Base-by-base conservation (phyloP, 2,797 vertebrate genomes). In the Anguilla marmorata region DNA sequence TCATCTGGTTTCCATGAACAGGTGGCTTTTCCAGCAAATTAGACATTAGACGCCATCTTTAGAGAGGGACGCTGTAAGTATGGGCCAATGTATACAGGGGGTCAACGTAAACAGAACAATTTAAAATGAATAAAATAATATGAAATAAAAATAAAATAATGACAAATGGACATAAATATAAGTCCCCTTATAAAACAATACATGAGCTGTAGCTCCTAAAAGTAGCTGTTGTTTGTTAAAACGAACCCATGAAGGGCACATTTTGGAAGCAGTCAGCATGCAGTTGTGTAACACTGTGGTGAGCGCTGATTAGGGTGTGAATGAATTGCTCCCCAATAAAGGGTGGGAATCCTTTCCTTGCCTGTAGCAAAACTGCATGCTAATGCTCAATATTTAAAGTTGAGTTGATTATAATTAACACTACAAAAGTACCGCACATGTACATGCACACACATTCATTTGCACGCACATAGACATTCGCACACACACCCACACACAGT, bases 141-240 rank as follows among this genome's bases (percentile, higher is more conserved):
- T 45, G 41, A 45, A 45, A 45, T 45, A 45, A 45, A 45, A 45
- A 45, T 45, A 45, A 52, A 52, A 52, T 8, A 52, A 11, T 52
- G 50, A 52, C 7, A 12, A 52, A 52, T 52, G 50, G 50, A 52
- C 50, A 52, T 52, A 52, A 8, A 45, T 45, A 45, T 45, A 45
- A 45, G 41, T 45, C 93, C 90, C 89, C 60, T 90, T 89, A 88
- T 87, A 90, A 92, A 92, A 92, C 89, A 74, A 79, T 45, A 87
- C 88, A 91, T 92, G 88, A 89, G 90, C 79, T 91, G 52, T 87
- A 5, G 33, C 45, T 4, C 58, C 58, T 80, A 48, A 66, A 88
- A 66, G 69, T 83, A 50, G 56, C 11, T 86, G 54, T 12, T 74
- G 69, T 74, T 74, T 3, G 14, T 33, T 37, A 11, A 69, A 69